phyloP scores from a whole-genome alignment of 2,888 invertebrate genomes.

The Cryptus armator region DNA sequence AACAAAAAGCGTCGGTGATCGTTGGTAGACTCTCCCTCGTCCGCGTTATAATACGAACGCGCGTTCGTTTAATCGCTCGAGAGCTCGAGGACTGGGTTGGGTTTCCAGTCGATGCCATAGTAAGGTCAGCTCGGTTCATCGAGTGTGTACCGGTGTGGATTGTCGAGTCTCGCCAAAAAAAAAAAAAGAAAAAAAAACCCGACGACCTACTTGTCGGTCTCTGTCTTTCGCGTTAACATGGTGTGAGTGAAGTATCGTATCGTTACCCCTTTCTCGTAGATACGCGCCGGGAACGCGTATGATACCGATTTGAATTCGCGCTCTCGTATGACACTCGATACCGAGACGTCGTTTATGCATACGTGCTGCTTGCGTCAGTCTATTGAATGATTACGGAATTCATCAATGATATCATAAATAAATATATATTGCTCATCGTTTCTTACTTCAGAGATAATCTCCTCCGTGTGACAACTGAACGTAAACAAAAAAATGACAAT shows the following conservation, averaged over 20 bases:
- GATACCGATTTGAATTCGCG: constrained; percentile 23
- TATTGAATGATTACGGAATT: not conserved
- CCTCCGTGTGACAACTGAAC: not conserved
- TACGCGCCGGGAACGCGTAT: not conserved
- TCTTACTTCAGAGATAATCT: constrained; percentile 8
- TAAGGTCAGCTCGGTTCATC: constrained; percentile 67
- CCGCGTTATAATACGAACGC: not conserved
- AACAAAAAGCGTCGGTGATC: not conserved
- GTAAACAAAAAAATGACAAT: not conserved
- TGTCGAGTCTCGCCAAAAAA: constrained; percentile 43
- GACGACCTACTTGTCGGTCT: constrained; percentile 63
- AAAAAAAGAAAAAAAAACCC: constrained; percentile 46
- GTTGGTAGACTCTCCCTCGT: not conserved
- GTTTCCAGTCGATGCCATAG: constrained; percentile 56
- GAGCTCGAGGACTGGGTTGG: constrained; percentile 25
- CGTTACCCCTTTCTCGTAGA: constrained; percentile 25
- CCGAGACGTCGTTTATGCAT: not conserved
- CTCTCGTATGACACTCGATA: not conserved
- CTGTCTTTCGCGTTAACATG: constrained; percentile 39
- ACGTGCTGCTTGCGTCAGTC: not conserved
- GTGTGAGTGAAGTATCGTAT: constrained; percentile 22
- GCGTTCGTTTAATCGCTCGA: constrained; percentile 19
- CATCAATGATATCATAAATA: constrained; percentile 22
- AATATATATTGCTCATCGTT: constrained; percentile 9
- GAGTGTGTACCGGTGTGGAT: constrained; percentile 60